These are phyloP conservation scores for Drosophila prosaltans DNA, from an alignment of 1,140 invertebrate genomes.

Conservation along the genomic window DNA sequence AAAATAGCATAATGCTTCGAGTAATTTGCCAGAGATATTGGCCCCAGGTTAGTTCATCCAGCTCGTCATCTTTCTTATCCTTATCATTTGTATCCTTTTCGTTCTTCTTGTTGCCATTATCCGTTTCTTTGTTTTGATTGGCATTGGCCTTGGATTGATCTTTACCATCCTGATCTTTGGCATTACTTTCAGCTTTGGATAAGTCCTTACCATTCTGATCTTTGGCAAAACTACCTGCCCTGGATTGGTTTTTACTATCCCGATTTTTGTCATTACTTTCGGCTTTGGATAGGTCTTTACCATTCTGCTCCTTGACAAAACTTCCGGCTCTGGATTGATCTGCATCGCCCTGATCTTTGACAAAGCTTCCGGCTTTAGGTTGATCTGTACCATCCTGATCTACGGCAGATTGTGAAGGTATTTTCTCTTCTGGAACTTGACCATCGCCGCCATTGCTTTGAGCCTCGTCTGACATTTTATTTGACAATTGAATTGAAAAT, in stretches of 20 bases:
- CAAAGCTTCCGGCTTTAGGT: no score
- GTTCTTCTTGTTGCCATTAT: background rate
- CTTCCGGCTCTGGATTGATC: background rate
- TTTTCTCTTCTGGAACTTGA: background rate
- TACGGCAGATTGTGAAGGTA: background rate
- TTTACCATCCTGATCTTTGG: background rate
- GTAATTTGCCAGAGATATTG: background rate
- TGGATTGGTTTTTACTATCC: background rate
- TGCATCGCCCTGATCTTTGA: background rate
- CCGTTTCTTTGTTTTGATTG: background rate
- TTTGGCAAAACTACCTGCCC: background rate
- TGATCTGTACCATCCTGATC: no score
- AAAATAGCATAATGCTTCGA: conserved; percentile 20
- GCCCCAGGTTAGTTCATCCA: background rate
- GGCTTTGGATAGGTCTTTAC: no score
- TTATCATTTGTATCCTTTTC: background rate
- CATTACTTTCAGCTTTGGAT: no score
- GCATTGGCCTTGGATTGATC: background rate
- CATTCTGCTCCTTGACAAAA: no score
- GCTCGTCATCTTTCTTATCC: background rate
- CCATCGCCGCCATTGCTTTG: background rate
- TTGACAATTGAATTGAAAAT: background rate
- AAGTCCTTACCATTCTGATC: no score
- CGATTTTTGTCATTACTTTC: background rate
- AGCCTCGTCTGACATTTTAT: background rate